Evolutionary conservation across 2,113 vertebrate species (phyloP), one percentile per base, ranked within the genome.

Genomic region (Aegotheles bennettii): DNA sequence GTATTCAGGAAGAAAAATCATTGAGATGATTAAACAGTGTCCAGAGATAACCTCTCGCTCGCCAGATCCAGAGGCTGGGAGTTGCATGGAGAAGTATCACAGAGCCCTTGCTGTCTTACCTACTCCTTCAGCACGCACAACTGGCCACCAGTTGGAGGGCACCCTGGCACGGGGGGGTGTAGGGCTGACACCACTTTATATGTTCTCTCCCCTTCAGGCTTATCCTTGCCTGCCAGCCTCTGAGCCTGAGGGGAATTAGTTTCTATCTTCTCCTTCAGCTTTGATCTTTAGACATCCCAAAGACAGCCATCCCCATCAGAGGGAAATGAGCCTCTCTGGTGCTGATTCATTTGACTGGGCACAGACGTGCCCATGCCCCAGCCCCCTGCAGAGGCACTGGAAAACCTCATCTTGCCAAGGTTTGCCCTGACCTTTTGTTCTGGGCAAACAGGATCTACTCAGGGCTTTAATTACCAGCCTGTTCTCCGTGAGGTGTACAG

Each of bases 381-480:
- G 80, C 5, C 15, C 67, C 59, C 56, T 71, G 61, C 74, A 51
- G 74, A 68, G 81, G 78, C 89, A 51, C 90, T 95, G 94, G 57
- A 90, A 87, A 90, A 29, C 19, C 40, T 93, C 85, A 20, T 93
- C 79, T 57, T 86, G 88, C 85, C 85, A 93, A 51, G 82, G 71
- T 56, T 95, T 57, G 73, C 63, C 48, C 75, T 88, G 85, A 94
- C 79, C 92, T 94, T 96, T 94, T 90, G 85, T 95, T 90, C 95
- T 74, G 63, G 36, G 28, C 8, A 18, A 77, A 73, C 70, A 93
- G 67, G 63, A 90, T 61, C 63, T 88, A 17, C 74, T 80, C 10
- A 2, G 45, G 75, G 36, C 10, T 73, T 82, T 59, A 51, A 63
- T 53, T 77, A 68, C 63, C 67, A 63, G 61, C 25, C 56, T 92